phyloP scores from a whole-genome alignment of 2,888 invertebrate genomes.

The Rhamnusium bicolor region DNA sequence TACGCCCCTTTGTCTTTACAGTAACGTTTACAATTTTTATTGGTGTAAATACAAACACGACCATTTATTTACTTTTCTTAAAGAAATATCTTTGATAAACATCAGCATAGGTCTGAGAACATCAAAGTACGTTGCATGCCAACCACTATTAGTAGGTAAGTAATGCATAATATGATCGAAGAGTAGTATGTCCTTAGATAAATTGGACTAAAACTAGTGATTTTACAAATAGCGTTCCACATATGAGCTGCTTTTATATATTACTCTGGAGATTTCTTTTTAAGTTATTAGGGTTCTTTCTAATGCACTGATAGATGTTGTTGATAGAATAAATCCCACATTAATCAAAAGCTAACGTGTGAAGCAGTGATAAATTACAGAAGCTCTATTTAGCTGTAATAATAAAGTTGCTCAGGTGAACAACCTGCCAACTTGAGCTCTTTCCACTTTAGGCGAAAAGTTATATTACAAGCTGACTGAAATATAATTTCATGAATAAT shows the following conservation, averaged over 20 bases:
- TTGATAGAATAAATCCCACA: constrained; percentile 16
- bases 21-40: no score
- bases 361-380: constrained; percentile 9
- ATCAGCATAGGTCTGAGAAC: no score
- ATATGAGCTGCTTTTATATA: neutral
- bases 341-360: constrained; percentile 18
- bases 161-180: no score
- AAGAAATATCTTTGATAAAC: no score
- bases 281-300: neutral
- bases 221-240: neutral
- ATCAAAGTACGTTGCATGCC: no score
- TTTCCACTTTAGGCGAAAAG: neutral
- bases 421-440: constrained; percentile 2
- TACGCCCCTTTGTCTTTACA: no score
- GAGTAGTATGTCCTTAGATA: no score
- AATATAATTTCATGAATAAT: no score
- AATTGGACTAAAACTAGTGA: neutral
- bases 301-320: neutral
- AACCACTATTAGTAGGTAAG: no score
- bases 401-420: constrained; percentile 13
- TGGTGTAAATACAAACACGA: no score
- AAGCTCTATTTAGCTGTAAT: constrained; percentile 13
- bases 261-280: neutral
- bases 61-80: no score
- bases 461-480: no score